These are phyloP conservation scores for Cylas formicarius DNA, from an alignment of 1,140 invertebrate genomes.

Conservation along the genomic window DNA sequence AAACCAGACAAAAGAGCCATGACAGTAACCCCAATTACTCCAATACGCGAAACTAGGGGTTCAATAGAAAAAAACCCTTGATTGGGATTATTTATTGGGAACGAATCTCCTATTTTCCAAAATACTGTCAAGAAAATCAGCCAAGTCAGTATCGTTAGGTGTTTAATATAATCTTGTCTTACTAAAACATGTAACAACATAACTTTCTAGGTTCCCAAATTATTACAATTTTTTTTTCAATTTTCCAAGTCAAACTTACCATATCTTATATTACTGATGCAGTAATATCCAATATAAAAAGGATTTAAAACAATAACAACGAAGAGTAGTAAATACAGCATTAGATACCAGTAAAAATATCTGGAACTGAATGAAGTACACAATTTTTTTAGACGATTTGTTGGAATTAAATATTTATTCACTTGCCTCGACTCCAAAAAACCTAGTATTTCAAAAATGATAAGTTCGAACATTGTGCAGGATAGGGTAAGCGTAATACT, in stretches of 20 bases:
- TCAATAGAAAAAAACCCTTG: slow-evolving; percentile 93
- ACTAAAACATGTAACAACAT: slow-evolving; percentile 53
- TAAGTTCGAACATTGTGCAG: slow-evolving; percentile 99
- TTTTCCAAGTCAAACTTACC: slow-evolving; percentile 53
- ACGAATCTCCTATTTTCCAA: slow-evolving; percentile 99
- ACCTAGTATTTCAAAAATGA: slow-evolving; percentile 99
- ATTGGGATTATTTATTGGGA: slow-evolving; percentile 92
- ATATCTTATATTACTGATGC: slow-evolving; percentile 84
- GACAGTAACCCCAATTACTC: slow-evolving; percentile 97
- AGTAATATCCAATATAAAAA: slow-evolving; percentile 94
- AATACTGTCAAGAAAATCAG: slow-evolving; percentile 91
- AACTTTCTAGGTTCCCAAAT: not conserved
- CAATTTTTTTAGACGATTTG: not conserved
- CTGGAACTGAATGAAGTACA: slow-evolving; percentile 67
- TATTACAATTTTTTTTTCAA: slow-evolving; percentile 8
- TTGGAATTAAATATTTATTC: slow-evolving; percentile 5
- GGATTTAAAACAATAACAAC: slow-evolving; percentile 95
- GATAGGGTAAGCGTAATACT: slow-evolving; percentile 95
- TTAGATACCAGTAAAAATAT: slow-evolving; percentile 94
- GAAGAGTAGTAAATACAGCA: slow-evolving; percentile 84
- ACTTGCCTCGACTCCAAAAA: slow-evolving; percentile 65
- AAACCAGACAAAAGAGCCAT: slow-evolving; percentile 99
- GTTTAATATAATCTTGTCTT: slow-evolving; percentile 66
- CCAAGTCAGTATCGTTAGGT: slow-evolving; percentile 80
- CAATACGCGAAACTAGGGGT: slow-evolving; percentile 92